These are phyloP conservation scores for Triplophysa yarkandensis DNA, from an alignment of 2,797 vertebrate species.

Conservation along the genomic window DNA sequence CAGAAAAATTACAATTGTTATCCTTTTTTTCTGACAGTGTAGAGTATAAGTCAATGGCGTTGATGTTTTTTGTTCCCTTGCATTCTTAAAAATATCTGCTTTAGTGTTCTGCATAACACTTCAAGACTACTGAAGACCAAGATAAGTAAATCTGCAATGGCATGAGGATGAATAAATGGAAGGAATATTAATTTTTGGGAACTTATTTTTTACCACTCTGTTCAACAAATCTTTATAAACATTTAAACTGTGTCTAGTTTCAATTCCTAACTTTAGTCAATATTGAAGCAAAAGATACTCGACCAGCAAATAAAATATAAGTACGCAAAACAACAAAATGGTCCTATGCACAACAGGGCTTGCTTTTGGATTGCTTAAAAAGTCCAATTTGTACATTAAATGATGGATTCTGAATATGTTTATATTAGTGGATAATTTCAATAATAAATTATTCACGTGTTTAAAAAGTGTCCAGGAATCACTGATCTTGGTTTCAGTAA, in stretches of 20 bases:
- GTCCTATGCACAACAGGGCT: background rate
- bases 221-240: background rate
- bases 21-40: too few species aligned
- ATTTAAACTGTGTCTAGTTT: background rate
- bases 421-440: background rate
- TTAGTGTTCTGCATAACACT: too few species aligned
- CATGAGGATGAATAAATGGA: too few species aligned
- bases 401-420: background rate
- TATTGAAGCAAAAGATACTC: background rate
- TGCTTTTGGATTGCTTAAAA: background rate
- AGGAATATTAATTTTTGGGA: too few species aligned
- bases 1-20: too few species aligned
- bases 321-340: background rate
- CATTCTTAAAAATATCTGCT: too few species aligned
- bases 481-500: constrained; percentile 10
- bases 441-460: background rate
- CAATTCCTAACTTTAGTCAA: too few species aligned
- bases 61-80: too few species aligned
- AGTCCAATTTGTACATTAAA: constrained; percentile 5
- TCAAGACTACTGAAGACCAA: too few species aligned
- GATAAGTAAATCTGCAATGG: too few species aligned
- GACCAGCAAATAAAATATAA: background rate
- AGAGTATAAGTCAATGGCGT: too few species aligned
- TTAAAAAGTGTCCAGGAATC: constrained; percentile 27
- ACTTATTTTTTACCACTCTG: background rate